Evolutionary conservation across 2,113 vertebrate genomes (phyloP).

Genomic region (Thinocorus orbignyianus): DNA sequence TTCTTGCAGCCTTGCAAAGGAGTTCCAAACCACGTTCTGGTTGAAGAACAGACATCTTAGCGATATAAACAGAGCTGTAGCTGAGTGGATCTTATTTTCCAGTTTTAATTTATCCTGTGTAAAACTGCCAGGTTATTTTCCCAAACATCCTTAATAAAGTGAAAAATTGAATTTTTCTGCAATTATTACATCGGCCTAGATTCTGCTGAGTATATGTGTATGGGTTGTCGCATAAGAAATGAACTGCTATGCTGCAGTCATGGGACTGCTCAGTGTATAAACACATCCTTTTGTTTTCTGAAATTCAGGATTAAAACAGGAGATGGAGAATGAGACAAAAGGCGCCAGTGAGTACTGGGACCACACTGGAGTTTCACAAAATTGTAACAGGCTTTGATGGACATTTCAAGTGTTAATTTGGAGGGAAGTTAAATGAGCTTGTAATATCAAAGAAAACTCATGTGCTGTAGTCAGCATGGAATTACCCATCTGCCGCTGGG

Average conservation of each 20-base stretch:
- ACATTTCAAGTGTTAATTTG: background rate
- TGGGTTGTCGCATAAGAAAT: background rate
- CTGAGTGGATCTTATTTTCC: background rate
- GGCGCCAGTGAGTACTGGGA: background rate
- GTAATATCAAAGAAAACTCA: background rate
- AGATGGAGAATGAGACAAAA: background rate
- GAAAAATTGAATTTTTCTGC: background rate
- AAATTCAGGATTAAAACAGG: background rate
- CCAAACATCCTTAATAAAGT: background rate
- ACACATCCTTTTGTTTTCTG: background rate
- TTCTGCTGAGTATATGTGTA: background rate
- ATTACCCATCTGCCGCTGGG: background rate
- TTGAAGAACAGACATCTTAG: background rate
- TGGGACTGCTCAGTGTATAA: background rate
- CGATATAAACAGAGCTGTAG: background rate
- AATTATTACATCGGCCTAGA: background rate
- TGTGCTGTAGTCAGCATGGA: fast-evolving
- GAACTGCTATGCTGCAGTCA: background rate
- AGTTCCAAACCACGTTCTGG: background rate
- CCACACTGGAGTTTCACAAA: background rate
- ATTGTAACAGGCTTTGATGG: background rate
- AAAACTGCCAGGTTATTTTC: background rate
- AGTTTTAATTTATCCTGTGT: background rate
- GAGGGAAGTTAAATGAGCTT: background rate
- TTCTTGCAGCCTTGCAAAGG: background rate